Percentiles rank a stretch among this genome's conserved stretches.
phyloP scores from a whole-genome alignment of 2,113 vertebrate genomes.

The Pogonocichla stellata region DNA sequence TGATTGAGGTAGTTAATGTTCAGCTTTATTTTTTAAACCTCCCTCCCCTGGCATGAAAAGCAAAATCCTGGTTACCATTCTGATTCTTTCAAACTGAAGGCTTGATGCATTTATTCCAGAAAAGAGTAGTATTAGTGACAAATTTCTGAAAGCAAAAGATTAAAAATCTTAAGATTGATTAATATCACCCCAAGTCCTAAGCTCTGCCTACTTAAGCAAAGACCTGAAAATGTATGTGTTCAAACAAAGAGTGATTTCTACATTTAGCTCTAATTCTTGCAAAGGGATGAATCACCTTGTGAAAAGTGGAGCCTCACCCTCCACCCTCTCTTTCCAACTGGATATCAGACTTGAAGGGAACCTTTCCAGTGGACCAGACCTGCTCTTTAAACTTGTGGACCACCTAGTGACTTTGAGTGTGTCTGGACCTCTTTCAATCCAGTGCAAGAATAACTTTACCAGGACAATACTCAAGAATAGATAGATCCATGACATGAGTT shows the following conservation, averaged over 20 bases:
- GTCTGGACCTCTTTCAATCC: conserved; percentile 64
- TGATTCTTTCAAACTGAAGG: background rate
- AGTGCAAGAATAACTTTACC: conserved; percentile 68
- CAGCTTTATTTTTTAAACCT: background rate
- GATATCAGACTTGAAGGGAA: conserved; percentile 71
- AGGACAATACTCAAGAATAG: conserved; percentile 69
- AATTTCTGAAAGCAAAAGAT: background rate
- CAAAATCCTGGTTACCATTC: background rate
- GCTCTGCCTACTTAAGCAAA: conserved; percentile 55
- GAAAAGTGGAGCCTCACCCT: conserved; percentile 69
- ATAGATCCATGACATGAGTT: conserved; percentile 66
- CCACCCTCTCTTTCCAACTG: conserved; percentile 66
- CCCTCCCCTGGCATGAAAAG: background rate
- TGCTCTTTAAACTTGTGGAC: conserved; percentile 68
- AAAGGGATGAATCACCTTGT: conserved; percentile 67
- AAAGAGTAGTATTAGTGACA: background rate
- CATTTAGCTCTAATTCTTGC: conserved; percentile 72
- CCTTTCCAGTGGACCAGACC: conserved; percentile 64
- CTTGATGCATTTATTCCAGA: background rate
- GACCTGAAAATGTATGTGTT: conserved; percentile 53
- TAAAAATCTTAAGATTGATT: background rate
- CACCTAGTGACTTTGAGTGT: conserved; percentile 69
- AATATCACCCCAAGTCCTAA: conserved; percentile 64
- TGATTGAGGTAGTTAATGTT: background rate
- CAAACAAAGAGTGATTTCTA: conserved; percentile 63